Conservation (phyloP, 2,888 invertebrate genomes). For the Lycia hirtaria region DNA sequence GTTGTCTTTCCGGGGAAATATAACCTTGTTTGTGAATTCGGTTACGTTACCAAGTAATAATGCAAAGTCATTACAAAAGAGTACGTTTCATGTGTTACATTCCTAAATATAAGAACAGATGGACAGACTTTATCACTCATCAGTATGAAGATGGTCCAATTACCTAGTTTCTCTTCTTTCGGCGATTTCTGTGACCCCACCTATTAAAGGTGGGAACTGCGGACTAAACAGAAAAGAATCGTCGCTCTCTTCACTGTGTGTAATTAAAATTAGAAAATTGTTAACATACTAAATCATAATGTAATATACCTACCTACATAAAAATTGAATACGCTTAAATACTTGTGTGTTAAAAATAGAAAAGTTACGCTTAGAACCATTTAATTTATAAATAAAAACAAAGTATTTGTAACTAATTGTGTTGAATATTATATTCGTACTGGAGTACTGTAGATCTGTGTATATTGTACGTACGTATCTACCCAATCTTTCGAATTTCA, state of each 20-base stretch:
- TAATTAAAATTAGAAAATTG: slow-evolving; percentile 54
- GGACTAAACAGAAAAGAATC: slow-evolving; percentile 40
- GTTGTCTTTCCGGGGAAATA: not conserved
- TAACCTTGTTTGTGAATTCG: not conserved
- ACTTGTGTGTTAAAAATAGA: slow-evolving; percentile 81
- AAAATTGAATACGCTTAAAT: slow-evolving; percentile 78
- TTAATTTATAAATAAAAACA: slow-evolving; percentile 73
- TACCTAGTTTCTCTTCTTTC: slow-evolving; percentile 70
- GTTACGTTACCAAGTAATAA: not conserved
- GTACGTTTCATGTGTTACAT: slow-evolving; percentile 10
- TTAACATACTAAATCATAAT: slow-evolving; percentile 52
- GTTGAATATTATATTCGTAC: slow-evolving; percentile 79
- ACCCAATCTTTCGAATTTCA: slow-evolving; percentile 74
- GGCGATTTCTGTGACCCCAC: slow-evolving; percentile 54
- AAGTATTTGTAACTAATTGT: slow-evolving; percentile 79
- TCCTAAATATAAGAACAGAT: slow-evolving; percentile 16
- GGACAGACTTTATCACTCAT: slow-evolving; percentile 46
- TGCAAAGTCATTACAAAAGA: not conserved
- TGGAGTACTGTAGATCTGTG: slow-evolving; percentile 83
- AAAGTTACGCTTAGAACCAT: slow-evolving; percentile 81
- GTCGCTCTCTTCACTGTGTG: slow-evolving; percentile 47
- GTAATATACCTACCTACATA: slow-evolving; percentile 56
- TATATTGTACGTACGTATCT: slow-evolving; percentile 65
- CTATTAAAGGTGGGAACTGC: slow-evolving; percentile 13
- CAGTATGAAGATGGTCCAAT: slow-evolving; percentile 59